Base-by-base conservation (phyloP, 1,140 invertebrate genomes). In the Sycobia sp. region DNA sequence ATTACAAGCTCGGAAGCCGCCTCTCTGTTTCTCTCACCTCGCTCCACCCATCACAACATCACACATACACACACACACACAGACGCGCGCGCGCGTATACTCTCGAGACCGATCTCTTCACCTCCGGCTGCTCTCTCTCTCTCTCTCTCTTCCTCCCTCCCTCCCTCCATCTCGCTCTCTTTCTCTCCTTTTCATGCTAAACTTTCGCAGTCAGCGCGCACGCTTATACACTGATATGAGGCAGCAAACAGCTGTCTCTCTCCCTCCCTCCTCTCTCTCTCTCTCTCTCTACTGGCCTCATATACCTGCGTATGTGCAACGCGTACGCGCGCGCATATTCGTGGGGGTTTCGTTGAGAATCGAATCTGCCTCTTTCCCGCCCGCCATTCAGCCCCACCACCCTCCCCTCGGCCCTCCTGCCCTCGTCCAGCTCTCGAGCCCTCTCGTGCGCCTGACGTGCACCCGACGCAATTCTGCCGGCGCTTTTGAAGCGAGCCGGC, bases 1-100 rank as follows among this genome's bases (percentile, higher is more conserved):
- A 82, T 80, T 82, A 82, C 78, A 82, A 82, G 80, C 78, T 80
- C 77, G 74, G 78, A 76, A 80, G 79, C 79, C 79, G 79, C 77
- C 79, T 79, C 76, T 80, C 77, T 73, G 76, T 79, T 79, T 80
- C 77, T 81, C 76, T 80, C 78, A 79, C 79, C 76, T 77, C 74
- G 76, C 78, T 79, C 79, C 78, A 78, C 79, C 78, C 79, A 80
- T 79, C 78, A 76, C 76, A 76, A 78, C 78, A 78, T 76, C 77
- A 74, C 76, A 75, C 77, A 76, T 73, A 72, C 71, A 62, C 72
- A 70, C 73, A 72, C 68, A 68, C n/a, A 1, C n/a, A n/a, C n/a
- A n/a, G n/a, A n/a, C n/a, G n/a, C n/a, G n/a, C n/a, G n/a, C n/a
- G n/a, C n/a, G n/a, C n/a, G 22, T 4, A 0, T n/a, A 11, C 18